Base-by-base conservation (phyloP, 2,888 invertebrate genomes). In the Melangyna quadrimaculata region DNA sequence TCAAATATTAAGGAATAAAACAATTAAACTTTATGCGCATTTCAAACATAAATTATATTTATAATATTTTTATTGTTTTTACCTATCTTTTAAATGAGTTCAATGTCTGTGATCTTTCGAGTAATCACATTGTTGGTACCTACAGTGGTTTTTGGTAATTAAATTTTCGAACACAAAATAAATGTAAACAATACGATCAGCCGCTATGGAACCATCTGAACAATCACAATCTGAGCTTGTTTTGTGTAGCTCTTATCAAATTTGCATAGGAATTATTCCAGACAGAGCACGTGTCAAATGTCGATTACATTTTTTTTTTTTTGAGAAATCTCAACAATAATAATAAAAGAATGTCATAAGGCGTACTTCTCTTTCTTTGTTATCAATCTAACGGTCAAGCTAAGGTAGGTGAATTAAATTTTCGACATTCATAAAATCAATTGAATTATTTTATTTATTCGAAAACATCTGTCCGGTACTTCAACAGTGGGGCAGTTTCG, bases 261-360 rank as follows among this genome's bases (percentile, higher is more conserved):
- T n/a, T 59, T n/a, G n/a, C 12, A 24, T 35, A 59, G 24, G 59
- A 59, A 59, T 59, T 9, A 59, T 59, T 37, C 59, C 59, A 59
- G 37, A 59, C 59, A 59, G 22, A 22, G 37, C 59, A 24, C 37
- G 59, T 59, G 59, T 40, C 24, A n/a, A n/a, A n/a, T n/a, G n/a
- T n/a, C n/a, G n/a, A n/a, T n/a, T n/a, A n/a, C n/a, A n/a, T n/a
- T n/a, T n/a, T n/a, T n/a, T n/a, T n/a, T n/a, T n/a, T n/a, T 32
- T 12, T 29, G 7, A 57, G 19, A 53, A 29, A 53, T 27, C 53
- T 29, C 27, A 57, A 57, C 17, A 55, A 55, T 4, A 57, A 57
- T 14, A 32, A 17, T 29, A 17, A 17, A 2, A 24, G 9, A 59
- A 59, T 14, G n/a, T 35, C 37, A 40, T 59, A 24, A 59, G 37